Conservation (phyloP, 2,113 vertebrate species). For the Sinosuthora webbiana region DNA sequence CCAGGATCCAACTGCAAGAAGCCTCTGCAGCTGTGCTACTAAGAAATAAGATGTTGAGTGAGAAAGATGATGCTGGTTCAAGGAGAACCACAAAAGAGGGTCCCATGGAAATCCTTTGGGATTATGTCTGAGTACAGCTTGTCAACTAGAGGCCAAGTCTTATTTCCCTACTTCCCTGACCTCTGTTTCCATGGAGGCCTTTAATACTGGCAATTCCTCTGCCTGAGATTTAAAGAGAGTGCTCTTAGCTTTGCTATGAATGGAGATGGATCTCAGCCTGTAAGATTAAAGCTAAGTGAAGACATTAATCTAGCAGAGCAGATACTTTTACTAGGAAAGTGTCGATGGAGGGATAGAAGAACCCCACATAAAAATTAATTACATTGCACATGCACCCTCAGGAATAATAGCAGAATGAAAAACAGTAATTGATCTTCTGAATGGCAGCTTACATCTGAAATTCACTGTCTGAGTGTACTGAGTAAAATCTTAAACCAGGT, state of each 20-base stretch:
- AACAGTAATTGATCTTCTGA: slow-evolving; percentile 22
- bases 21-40: not conserved
- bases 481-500: slow-evolving; percentile 32
- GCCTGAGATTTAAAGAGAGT: not conserved
- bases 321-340: not conserved
- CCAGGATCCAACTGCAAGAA: not conserved
- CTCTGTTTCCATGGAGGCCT: not conserved
- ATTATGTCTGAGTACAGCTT: not conserved
- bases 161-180: not conserved
- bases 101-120: not conserved
- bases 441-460: not conserved
- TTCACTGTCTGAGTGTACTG: not conserved
- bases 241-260: not conserved
- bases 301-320: not conserved
- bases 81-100: not conserved
- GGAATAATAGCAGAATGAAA: slow-evolving; percentile 16
- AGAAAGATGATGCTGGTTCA: not conserved
- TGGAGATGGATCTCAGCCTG: not conserved
- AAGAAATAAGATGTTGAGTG: not conserved
- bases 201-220: not conserved
- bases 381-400: slow-evolving; percentile 26
- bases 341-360: not conserved
- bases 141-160: not conserved
- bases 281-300: slow-evolving; percentile 22
- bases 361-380: slow-evolving; percentile 52